Evolutionary conservation across 2,888 invertebrate species (phyloP), one percentile per base, ranked within the genome.

Genomic region (Hybos culiciformis): DNA sequence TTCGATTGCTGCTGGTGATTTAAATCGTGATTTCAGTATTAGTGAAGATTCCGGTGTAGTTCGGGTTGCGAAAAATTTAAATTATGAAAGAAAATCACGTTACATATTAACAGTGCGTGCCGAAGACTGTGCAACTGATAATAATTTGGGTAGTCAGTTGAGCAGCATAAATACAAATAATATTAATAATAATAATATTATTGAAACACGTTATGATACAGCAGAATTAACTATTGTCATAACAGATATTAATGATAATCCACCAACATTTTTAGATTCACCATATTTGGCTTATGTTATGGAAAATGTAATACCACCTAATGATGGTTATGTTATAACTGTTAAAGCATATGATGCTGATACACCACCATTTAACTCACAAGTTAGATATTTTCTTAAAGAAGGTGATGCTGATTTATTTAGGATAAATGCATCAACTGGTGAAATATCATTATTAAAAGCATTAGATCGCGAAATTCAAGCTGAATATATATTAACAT

Each of bases 391-490:
- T 70, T 85, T 88, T 61, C 79, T 94, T 57, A 90, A 92, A 63
- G 91, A 92, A 65, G 92, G 92, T 38, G 88, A 91, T 66, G 80
- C 83, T 12, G 87, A 87, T 64, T 71, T 91, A 50, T 96, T 96
- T 67, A 78, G 82, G 56, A 87, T 96, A 56, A 87, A 93, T 67
- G 85, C 91, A 5, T 83, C 85, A 42, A 86, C 86, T 34, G 96
- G 94, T 23, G 87, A 90, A 65, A 85, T 94, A 59, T 83, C 83
- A 44, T 73, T 91, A 51, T 71, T 86, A 53, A 71, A 83, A 55
- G 80, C 86, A 0, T 68, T 92, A 57, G 91, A 92, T 67, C 74
- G 91, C 41, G 92, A 92, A 70, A 68, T 75, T 48, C 83, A 87
- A 57, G 75, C 82, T 47, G 85, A 86, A 67, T 90, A 90, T 61